Evolutionary conservation across 2,888 invertebrate species (phyloP), one percentile per base, ranked within the genome.

Genomic region (Leucozona laternaria): DNA sequence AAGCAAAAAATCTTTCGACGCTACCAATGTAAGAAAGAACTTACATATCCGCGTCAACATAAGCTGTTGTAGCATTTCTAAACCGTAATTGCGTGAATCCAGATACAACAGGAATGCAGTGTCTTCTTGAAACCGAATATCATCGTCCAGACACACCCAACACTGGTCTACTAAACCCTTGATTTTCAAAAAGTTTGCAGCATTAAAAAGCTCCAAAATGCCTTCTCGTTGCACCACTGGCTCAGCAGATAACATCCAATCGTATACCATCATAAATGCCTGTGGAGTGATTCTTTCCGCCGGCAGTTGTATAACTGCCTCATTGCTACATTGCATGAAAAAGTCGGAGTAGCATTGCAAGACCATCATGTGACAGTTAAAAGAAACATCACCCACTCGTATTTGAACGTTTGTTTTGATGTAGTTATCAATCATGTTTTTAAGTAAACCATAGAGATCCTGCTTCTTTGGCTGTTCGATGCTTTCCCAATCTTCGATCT

Each of bases 241-340:
- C 88, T 94, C 94, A 88, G 95, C 95, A 5, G 95, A 95, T 88
- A 96, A 94, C 97, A 97, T 97, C 97, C 97, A 97, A 88, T 96
- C 95, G 92, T 97, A 97, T 70, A 96, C 95, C 84, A 95, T 94
- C 64, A 94, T 94, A 90, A 97, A 97, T 1, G 96, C 94, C 86
- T 93, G 92, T 0, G 94, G 92, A 1, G 94, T 93, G 0, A 95
- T 93, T 80, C 91, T 93, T 28, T 91, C 90, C 91, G 77, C 58
- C 0, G 92, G 91, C 45, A 92, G 60, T n/a, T 91, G 87, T 5
- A 91, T 86, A 10, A 77, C 45, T 2, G 89, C 82, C 17, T 90
- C 90, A 71, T 90, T 90, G 53, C 79, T 88, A n/a, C 90, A 82
- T 20, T 91, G 90, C 82, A 90, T 90, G 75, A 92, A 92, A 58